Base-by-base conservation (phyloP, 1,140 invertebrate genomes). In the Trichonephila inaurata region DNA sequence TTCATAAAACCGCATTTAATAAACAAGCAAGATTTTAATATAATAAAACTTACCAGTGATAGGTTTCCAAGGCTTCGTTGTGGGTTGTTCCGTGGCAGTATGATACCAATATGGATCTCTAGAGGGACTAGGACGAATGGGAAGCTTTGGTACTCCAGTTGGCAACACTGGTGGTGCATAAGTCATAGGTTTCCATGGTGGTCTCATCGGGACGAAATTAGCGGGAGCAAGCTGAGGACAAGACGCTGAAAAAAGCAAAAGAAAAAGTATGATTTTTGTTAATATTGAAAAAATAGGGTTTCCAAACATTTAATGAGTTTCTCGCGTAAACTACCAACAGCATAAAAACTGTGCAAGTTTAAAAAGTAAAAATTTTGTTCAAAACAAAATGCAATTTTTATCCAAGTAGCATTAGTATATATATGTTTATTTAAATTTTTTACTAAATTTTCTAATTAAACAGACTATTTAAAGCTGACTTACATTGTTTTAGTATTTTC, bases 401-500 rank as follows among this genome's bases (percentile, higher is more conserved):
- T 51, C 51, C 0, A 10, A 51, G 1, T 51, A 12, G 51, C 10
- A 51, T 51, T 51, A 51, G 0, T 28, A 1, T 51, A 8, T 12
- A 51, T 10, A 8, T 51, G 51, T 12, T 51, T 51, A 10, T 7
- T 51, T 51, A 51, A 51, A 51, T 3, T 51, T 51, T 1, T 8
- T 10, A 7, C 0, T 51, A 51, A 51, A 12, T 51, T 51, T 51
- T 3, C 0, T 0, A 51, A 10, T 51, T 0, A 51, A 51, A 51
- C 10, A 40, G 33, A 10, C 5, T 51, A 10, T 51, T 28, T 51
- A 51, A 51, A 51, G 10, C 10, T 51, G 8, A 92, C 94, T 93
- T 94, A 95, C 95, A 97, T 96, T 96, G 96, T 94, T 96, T 97
- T 33, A 96, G 96, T 2, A 97, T 95, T 95, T 97, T 97, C 97